Percentiles rank a stretch among this genome's conserved stretches.
Evolutionary conservation across 2,888 invertebrate species (phyloP).

Genomic region (Cyclophora albipunctata): DNA sequence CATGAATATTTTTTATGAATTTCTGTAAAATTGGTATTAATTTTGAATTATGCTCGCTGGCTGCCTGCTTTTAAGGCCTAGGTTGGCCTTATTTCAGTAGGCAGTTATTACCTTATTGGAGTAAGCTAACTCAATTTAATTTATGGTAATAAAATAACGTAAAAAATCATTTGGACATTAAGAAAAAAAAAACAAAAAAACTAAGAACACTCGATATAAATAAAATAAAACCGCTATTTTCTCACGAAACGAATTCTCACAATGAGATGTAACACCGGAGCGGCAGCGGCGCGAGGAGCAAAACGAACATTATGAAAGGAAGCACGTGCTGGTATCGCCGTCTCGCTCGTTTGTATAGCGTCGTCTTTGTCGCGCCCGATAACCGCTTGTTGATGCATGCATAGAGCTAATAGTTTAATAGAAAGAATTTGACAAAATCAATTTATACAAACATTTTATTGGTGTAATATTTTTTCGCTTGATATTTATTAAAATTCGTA

Average conservation of each 20-base stretch:
- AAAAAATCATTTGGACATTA: too few species aligned
- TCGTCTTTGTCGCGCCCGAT: slow-evolving; percentile 23
- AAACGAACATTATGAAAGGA: slow-evolving; percentile 62
- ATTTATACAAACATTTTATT: background rate
- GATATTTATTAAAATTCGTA: too few species aligned
- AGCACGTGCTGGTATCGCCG: slow-evolving; percentile 59
- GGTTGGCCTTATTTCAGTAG: too few species aligned
- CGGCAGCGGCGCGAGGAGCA: slow-evolving; percentile 57
- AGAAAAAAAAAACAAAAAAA: slow-evolving; percentile 15
- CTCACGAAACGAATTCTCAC: slow-evolving; percentile 61
- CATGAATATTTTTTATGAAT: too few species aligned
- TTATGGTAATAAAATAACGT: too few species aligned
- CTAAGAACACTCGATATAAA: slow-evolving; percentile 11
- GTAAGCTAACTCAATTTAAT: too few species aligned
- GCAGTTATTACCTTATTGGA: too few species aligned
- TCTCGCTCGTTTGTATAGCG: slow-evolving; percentile 36
- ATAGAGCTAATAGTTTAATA: slow-evolving; percentile 9
- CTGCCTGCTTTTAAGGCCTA: too few species aligned
- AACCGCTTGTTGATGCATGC: slow-evolving; percentile 19
- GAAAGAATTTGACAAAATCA: background rate
- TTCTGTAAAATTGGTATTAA: too few species aligned
- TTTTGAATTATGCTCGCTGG: too few species aligned
- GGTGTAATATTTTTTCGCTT: too few species aligned
- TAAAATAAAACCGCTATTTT: slow-evolving; percentile 30
- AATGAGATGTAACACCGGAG: slow-evolving; percentile 58